Evolutionary conservation across 1,140 invertebrate genomes (phyloP).

Genomic region (Galleria mellonella): DNA sequence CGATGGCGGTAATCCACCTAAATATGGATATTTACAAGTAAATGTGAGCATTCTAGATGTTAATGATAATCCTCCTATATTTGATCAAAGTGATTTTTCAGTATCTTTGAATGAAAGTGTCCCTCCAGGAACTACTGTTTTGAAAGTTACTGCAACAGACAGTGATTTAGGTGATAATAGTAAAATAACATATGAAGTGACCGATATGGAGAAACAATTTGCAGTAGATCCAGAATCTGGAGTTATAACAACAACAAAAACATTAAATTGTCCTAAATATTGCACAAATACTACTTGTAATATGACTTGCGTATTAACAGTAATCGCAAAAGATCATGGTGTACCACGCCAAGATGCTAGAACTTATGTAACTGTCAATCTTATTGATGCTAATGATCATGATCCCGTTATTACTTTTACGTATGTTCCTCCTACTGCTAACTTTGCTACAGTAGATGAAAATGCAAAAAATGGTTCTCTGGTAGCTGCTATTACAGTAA

Average conservation of each 20-base stretch:
- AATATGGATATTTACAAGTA: conserved; percentile 89
- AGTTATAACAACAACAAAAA: conserved; percentile 86
- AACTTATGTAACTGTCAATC: conserved; percentile 95
- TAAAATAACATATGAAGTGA: conserved; percentile 92
- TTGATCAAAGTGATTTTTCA: conserved; percentile 94
- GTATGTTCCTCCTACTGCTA: conserved; percentile 88
- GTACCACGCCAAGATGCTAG: conserved; percentile 91
- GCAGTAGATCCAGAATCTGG: conserved; percentile 92
- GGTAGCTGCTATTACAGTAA: conserved; percentile 94
- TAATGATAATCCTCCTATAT: conserved; percentile 96
- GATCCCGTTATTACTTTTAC: conserved; percentile 93
- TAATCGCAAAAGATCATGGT: conserved; percentile 94
- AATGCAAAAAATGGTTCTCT: conserved; percentile 92
- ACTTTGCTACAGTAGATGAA: conserved; percentile 93
- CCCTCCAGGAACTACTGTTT: conserved; percentile 87
- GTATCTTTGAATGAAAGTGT: conserved; percentile 95
- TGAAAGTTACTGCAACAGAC: conserved; percentile 94
- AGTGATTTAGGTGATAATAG: conserved; percentile 94
- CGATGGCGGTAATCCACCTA: conserved; percentile 88
- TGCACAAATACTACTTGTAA: conserved; percentile 79
- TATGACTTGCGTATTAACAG: conserved; percentile 94
- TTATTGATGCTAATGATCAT: conserved; percentile 96
- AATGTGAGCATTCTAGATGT: conserved; percentile 94
- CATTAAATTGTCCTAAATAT: conserved; percentile 84
- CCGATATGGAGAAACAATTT: conserved; percentile 90